Percentiles rank a stretch among this genome's conserved stretches.
phyloP scores from a whole-genome alignment of 1,140 invertebrate species.

The Araneus ventricosus region DNA sequence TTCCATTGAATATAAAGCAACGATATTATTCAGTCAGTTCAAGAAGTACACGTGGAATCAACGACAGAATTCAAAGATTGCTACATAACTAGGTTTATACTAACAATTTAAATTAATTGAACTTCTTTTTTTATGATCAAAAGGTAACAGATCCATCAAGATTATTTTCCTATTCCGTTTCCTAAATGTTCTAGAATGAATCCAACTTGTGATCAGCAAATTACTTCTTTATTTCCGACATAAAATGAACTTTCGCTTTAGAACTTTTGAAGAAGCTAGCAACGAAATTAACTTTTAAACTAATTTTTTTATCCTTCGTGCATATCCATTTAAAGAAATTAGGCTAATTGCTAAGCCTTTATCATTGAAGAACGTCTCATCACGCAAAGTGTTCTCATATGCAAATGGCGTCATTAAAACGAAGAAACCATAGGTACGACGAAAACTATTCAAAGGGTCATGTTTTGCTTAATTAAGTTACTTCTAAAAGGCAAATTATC shows the following conservation, averaged over 20 bases:
- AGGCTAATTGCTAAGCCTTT: conserved; percentile 11
- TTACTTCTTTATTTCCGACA: not conserved
- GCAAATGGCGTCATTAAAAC: conserved; percentile 1
- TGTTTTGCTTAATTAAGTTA: conserved; percentile 3
- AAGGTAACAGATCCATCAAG: too few species aligned
- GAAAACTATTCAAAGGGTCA: not conserved
- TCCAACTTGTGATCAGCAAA: not conserved
- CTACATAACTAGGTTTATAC: too few species aligned
- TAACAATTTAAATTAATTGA: too few species aligned
- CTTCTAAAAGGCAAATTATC: not conserved
- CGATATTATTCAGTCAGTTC: too few species aligned
- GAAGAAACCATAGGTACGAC: not conserved
- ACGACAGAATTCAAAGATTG: too few species aligned
- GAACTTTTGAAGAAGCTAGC: not conserved
- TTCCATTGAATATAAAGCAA: too few species aligned
- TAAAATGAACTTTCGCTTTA: not conserved
- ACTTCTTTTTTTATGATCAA: too few species aligned
- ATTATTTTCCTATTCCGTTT: not conserved
- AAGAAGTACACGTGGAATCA: too few species aligned
- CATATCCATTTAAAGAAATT: conserved; percentile 5
- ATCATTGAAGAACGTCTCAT: not conserved
- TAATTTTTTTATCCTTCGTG: not conserved
- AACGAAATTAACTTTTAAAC: not conserved
- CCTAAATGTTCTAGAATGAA: not conserved
- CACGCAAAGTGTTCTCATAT: not conserved